phyloP scores from a whole-genome alignment of 2,888 invertebrate genomes.

The Phalera bucephala region DNA sequence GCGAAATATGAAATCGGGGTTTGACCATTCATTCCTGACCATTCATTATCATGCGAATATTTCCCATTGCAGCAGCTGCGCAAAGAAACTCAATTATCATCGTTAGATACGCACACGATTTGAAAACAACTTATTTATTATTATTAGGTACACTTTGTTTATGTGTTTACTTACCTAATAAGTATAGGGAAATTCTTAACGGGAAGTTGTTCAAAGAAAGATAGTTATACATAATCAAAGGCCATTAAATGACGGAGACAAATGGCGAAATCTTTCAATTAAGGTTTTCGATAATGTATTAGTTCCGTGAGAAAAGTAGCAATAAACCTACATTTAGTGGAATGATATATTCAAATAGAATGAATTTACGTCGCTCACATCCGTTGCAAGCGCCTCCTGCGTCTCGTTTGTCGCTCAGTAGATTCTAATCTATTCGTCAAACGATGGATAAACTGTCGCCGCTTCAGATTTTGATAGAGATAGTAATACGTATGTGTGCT shows the following conservation, averaged over 20 bases:
- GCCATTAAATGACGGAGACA: conserved; percentile 62
- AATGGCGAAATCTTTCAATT: conserved; percentile 77
- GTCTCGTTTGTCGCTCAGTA: conserved; percentile 58
- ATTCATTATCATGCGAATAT: conserved; percentile 62
- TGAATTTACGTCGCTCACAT: conserved; percentile 74
- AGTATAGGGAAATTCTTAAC: conserved; percentile 43
- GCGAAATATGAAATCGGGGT: conserved; percentile 65
- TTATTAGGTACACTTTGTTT: conserved; percentile 19
- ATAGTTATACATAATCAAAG: conserved; percentile 52
- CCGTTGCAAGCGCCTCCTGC: conserved; percentile 73
- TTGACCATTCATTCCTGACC: conserved; percentile 73
- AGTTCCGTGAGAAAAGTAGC: conserved; percentile 82
- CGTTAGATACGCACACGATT: conserved; percentile 48
- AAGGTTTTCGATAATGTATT: conserved; percentile 76
- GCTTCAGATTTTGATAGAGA: conserved; percentile 58
- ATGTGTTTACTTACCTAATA: background rate
- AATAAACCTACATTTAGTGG: conserved; percentile 80
- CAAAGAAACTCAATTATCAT: conserved; percentile 51
- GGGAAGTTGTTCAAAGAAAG: conserved; percentile 44
- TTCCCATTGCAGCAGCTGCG: conserved; percentile 54
- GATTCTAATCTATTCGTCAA: conserved; percentile 76
- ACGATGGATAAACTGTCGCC: conserved; percentile 56
- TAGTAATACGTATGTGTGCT: conserved; percentile 44
- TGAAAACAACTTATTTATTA: conserved; percentile 39
- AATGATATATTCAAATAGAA: conserved; percentile 81